phyloP scores from a whole-genome alignment of 2,888 invertebrate genomes.

The Leptinotarsa rubiginosa region DNA sequence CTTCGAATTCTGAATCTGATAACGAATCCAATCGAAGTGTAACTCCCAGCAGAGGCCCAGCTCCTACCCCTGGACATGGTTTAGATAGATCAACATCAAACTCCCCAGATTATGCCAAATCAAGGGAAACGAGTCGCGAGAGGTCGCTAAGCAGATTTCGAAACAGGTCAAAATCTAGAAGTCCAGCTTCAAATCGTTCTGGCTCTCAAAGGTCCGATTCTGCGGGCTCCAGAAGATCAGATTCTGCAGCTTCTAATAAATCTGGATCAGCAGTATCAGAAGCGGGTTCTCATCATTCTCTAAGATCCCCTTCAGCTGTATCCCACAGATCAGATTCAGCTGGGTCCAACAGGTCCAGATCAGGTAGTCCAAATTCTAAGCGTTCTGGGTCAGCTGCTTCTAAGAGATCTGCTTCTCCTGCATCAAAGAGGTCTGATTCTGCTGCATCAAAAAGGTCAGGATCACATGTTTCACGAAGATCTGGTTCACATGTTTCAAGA shows the following conservation, averaged over 20 bases:
- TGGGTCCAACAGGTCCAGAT: slow-evolving; percentile 54
- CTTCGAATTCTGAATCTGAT: slow-evolving; percentile 67
- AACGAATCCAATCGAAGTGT: slow-evolving; percentile 67
- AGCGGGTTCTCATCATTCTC: slow-evolving; percentile 29
- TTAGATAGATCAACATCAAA: slow-evolving; percentile 60
- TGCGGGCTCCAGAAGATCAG: slow-evolving; percentile 66
- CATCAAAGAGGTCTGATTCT: slow-evolving; percentile 59
- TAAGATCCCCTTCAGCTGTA: slow-evolving; percentile 65
- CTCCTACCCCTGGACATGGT: slow-evolving; percentile 64
- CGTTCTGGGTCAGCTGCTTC: slow-evolving; percentile 56
- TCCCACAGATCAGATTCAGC: slow-evolving; percentile 67
- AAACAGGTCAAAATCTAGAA: slow-evolving; percentile 45
- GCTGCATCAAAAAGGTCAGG: slow-evolving; percentile 66
- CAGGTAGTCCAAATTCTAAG: slow-evolving; percentile 50
- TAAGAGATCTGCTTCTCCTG: slow-evolving; percentile 64
- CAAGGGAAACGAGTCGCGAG: slow-evolving; percentile 44
- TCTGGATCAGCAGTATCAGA: slow-evolving; percentile 37
- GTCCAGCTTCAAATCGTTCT: slow-evolving; percentile 51
- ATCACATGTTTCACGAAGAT: slow-evolving; percentile 59
- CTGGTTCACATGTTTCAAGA: slow-evolving; percentile 48
- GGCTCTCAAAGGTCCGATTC: slow-evolving; percentile 48
- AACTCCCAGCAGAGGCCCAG: slow-evolving; percentile 64
- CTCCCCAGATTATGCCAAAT: slow-evolving; percentile 55
- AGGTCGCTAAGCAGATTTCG: slow-evolving; percentile 40
- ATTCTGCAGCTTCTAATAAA: slow-evolving; percentile 58